These are phyloP conservation scores for Scaptomyza hsui DNA, from an alignment of 1,140 invertebrate genomes.

Conservation along the genomic window DNA sequence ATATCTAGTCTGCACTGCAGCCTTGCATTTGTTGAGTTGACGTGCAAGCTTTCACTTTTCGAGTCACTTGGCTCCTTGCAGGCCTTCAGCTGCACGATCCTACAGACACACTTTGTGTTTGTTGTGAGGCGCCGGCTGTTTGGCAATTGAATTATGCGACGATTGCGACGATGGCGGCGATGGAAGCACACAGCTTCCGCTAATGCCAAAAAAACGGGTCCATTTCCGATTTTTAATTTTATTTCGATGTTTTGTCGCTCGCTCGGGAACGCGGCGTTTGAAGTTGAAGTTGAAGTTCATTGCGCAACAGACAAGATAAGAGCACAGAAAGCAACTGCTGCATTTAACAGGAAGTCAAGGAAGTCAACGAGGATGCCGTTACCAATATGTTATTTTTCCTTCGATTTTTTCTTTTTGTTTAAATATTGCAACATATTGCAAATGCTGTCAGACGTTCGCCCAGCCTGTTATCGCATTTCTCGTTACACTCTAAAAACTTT, in stretches of 20 bases:
- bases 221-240: conserved; percentile 61
- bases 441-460: conserved; percentile 50
- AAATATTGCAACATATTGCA: conserved; percentile 52
- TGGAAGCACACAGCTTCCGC: conserved; percentile 57
- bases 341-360: conserved; percentile 75
- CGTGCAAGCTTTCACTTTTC: conserved; percentile 67
- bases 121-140: neutral
- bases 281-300: conserved; percentile 23
- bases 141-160: conserved; percentile 50
- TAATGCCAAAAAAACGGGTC: conserved; percentile 59
- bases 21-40: neutral
- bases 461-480: conserved; percentile 73
- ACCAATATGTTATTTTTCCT: conserved; percentile 5
- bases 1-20: neutral
- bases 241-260: conserved; percentile 54
- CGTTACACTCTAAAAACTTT: conserved; percentile 79
- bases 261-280: conserved; percentile 34
- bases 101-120: conserved; percentile 42
- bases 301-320: conserved; percentile 13
- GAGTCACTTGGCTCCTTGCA: conserved; percentile 17
- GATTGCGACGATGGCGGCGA: conserved; percentile 1
- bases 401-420: conserved; percentile 3
- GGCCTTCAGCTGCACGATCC: conserved; percentile 35
- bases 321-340: conserved; percentile 14
- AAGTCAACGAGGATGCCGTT: conserved; percentile 52